These are phyloP conservation scores for Athene noctua DNA, from an alignment of 2,113 vertebrate species.

Conservation along the genomic window DNA sequence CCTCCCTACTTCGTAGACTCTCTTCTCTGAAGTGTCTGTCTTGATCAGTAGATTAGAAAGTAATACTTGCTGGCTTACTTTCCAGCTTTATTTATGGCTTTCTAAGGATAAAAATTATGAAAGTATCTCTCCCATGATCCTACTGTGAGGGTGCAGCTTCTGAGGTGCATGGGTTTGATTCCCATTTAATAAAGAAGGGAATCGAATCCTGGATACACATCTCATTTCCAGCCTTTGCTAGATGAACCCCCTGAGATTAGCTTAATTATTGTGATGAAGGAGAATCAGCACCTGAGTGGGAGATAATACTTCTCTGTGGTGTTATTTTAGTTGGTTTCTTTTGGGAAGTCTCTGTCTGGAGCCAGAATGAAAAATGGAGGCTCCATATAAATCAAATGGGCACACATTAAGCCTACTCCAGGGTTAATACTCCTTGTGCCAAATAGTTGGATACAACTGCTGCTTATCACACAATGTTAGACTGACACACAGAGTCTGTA, in stretches of 20 bases:
- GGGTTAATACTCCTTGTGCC: not conserved
- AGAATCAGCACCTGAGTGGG: not conserved
- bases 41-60: not conserved
- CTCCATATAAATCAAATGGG: not conserved
- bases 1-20: not conserved
- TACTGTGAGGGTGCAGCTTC: not conserved
- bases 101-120: constrained; percentile 48
- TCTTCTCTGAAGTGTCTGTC: not conserved
- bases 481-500: not conserved
- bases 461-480: not conserved
- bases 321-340: not conserved
- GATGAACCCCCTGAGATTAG: constrained; percentile 16
- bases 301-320: not conserved
- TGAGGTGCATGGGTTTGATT: constrained; percentile 10
- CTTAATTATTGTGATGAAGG: constrained; percentile 19
- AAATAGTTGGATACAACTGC: not conserved
- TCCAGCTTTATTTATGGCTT: constrained; percentile 35
- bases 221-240: not conserved
- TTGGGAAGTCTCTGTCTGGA: not conserved
- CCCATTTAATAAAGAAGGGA: constrained; percentile 32
- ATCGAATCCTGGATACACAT: not conserved
- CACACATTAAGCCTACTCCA: not conserved
- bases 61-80: constrained; percentile 42
- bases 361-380: not conserved
- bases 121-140: not conserved